Evolutionary conservation across 2,797 vertebrate species (phyloP).

Genomic region (Sebastes goodei): DNA sequence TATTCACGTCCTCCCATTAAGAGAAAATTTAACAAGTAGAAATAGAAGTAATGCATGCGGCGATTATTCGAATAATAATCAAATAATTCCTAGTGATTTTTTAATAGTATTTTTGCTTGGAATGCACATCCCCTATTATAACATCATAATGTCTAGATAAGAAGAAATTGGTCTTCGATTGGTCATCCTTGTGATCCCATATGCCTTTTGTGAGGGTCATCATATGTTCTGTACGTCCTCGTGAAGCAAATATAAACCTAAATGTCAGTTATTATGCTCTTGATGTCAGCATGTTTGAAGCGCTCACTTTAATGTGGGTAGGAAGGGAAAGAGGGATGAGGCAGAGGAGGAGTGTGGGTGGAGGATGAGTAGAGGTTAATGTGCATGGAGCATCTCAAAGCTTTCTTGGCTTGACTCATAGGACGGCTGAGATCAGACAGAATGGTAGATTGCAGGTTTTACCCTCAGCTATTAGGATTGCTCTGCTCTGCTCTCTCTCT

Average conservation of each 20-base stretch:
- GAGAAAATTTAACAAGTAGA: not conserved
- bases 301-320: conserved; percentile 48
- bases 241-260: conserved; percentile 36
- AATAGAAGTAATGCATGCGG: not conserved
- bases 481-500: conserved; percentile 31
- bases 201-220: conserved; percentile 3
- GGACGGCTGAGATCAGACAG: conserved; percentile 69
- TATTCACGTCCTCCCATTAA: conserved; percentile 10
- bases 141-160: not conserved
- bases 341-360: conserved; percentile 55
- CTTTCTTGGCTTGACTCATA: conserved; percentile 64
- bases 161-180: not conserved
- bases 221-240: conserved; percentile 16
- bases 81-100: too few relatives aligned
- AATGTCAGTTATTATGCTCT: conserved; percentile 48
- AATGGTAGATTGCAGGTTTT: conserved; percentile 73
- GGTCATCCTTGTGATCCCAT: not conserved
- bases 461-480: conserved; percentile 60
- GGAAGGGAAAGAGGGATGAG: conserved; percentile 38
- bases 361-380: conserved; percentile 69
- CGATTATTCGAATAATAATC: too few relatives aligned
- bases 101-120: too few relatives aligned
- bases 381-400: conserved; percentile 66
- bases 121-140: not conserved
- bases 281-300: conserved; percentile 53